Evolutionary conservation across 2,797 vertebrate species (phyloP), one percentile per base, ranked within the genome.

Genomic region (Mormyrus hasselquistii): DNA sequence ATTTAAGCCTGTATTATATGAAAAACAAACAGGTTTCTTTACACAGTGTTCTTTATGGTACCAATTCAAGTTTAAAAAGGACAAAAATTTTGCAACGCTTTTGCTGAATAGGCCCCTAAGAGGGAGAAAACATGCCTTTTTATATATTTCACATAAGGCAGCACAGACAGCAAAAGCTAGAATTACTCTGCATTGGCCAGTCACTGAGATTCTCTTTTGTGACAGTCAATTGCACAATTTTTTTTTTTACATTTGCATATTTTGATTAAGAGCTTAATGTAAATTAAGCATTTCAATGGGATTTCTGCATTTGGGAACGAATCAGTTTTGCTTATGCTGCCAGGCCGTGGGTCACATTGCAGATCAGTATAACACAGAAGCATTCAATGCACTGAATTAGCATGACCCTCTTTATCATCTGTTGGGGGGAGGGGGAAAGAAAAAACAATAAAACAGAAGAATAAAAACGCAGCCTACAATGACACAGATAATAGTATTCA

Each of bases 11-110:
- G 47, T 85, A 9, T 22, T 85, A 52, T 85, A 49, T 29, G 49
- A 49, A 49, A 49, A 85, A 50, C 44, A 85, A 83, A 49, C 76
- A 47, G 44, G 9, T 44, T 83, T 83, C 9, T 65, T 38, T 41
- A 82, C 76, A 82, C 76, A 82, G 76, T 85, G 82, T 85, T 85
- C 8, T 85, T 22, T 52, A 49, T 85, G 9, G 82, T 85, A 52
- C n/a, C n/a, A 52, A 85, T 85, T 85, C 82, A 85, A 52, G 22
- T 85, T 85, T 85, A 50, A 49, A 85, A 85, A 25, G 65, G 65
- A 57, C 22, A 16, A 41, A 86, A 86, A 52, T 25, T 86, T 57
- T 86, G 49, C 52, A 57, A 5, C n/a, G 52, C 22, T n/a, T 53
- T 86, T 57, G 52, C 14, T 87, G 50, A 86, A 53, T 57, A 52